Evolutionary conservation across 2,113 vertebrate genomes (phyloP).

Genomic region (Grantiella picta): DNA sequence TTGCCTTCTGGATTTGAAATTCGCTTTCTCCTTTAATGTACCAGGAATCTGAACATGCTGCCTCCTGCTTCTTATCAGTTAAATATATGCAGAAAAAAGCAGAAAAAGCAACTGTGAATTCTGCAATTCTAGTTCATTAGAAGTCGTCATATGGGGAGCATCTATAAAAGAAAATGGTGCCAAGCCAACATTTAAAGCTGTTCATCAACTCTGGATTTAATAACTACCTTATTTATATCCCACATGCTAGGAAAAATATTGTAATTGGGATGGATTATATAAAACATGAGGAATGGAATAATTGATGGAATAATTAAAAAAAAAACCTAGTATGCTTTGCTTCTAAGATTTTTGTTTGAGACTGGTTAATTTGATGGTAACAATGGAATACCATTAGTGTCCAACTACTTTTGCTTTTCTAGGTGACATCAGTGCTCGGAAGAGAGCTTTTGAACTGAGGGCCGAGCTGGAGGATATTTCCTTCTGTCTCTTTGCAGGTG

Average conservation of each 20-base stretch:
- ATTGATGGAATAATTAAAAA: background rate
- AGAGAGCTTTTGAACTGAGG: background rate
- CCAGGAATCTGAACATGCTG: slow-evolving; percentile 55
- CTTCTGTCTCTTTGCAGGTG: background rate
- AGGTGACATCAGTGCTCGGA: background rate
- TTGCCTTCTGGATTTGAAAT: slow-evolving; percentile 42
- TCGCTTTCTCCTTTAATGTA: slow-evolving; percentile 49
- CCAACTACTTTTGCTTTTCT: background rate
- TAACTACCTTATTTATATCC: slow-evolving; percentile 9
- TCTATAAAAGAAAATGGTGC: background rate
- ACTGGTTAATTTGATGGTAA: background rate
- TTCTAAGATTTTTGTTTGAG: background rate
- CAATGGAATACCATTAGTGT: background rate
- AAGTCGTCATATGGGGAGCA: background rate
- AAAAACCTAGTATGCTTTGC: background rate
- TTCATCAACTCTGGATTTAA: background rate
- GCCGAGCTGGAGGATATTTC: background rate
- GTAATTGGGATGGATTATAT: background rate
- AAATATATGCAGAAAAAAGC: background rate
- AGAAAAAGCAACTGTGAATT: background rate
- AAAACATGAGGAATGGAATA: slow-evolving; percentile 3
- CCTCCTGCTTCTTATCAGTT: slow-evolving; percentile 26
- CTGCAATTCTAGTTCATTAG: background rate
- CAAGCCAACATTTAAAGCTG: background rate
- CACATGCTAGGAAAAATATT: slow-evolving; percentile 14